phyloP scores from a whole-genome alignment of 2,797 vertebrate genomes.

The Acipenser ruthenus region DNA sequence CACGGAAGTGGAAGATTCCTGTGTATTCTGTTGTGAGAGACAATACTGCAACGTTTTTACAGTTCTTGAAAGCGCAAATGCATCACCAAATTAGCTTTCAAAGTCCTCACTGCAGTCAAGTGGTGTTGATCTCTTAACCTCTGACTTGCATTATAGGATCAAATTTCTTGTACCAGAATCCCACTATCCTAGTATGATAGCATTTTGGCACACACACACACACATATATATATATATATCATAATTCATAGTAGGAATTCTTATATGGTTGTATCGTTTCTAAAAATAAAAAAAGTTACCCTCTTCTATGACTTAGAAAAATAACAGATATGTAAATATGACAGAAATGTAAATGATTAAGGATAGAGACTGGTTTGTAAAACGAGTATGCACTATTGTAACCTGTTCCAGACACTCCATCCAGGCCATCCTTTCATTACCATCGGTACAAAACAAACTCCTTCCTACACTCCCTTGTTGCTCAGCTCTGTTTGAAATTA shows the following conservation, averaged over 20 bases:
- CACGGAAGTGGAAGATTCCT: too few relatives aligned
- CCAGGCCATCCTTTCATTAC: not conserved
- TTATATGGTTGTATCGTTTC: too few relatives aligned
- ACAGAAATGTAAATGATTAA: not conserved
- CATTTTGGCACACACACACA: slow-evolving; percentile 29
- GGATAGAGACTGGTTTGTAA: not conserved
- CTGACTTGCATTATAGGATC: too few relatives aligned
- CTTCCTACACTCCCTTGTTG: not conserved
- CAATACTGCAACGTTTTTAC: not conserved
- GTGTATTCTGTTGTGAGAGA: not conserved
- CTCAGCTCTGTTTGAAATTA: not conserved
- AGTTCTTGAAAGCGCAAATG: too few relatives aligned
- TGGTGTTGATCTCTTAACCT: too few relatives aligned
- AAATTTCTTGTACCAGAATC: slow-evolving; percentile 39
- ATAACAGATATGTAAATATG: not conserved
- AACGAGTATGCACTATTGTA: not conserved
- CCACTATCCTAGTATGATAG: slow-evolving; percentile 47
- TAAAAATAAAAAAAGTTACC: not conserved
- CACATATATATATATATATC: slow-evolving; percentile 37
- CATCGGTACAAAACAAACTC: not conserved
- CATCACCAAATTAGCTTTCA: too few relatives aligned
- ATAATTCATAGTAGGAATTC: too few relatives aligned
- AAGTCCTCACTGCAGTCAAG: too few relatives aligned
- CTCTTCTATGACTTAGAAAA: not conserved
- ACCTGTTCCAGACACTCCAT: not conserved